Conservation (phyloP, 2,797 vertebrate species). For the Sebastes iracundus region DNA sequence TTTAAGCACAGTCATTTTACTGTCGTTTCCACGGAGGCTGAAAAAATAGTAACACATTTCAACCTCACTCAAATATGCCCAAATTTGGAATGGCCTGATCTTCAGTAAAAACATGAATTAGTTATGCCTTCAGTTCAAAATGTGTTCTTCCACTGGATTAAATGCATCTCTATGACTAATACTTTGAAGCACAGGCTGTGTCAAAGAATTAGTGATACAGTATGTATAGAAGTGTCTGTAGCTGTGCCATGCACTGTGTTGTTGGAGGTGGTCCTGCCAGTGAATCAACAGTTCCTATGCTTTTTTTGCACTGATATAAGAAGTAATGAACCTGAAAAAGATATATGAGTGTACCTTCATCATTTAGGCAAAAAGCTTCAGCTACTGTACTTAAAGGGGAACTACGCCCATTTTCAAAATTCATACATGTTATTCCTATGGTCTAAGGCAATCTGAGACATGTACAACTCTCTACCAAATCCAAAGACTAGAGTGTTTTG, state of each 20-base stretch:
- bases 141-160: constrained; percentile 24
- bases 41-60: background rate
- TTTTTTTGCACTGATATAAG: constrained; percentile 70
- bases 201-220: constrained; percentile 20
- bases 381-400: constrained; percentile 5
- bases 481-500: no score
- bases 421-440: no score
- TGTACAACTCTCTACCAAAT: no score
- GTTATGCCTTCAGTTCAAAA: constrained; percentile 31
- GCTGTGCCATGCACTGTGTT: constrained; percentile 54
- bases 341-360: constrained; percentile 29
- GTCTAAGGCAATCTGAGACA: no score
- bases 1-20: background rate
- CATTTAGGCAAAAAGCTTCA: constrained; percentile 25
- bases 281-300: constrained; percentile 35
- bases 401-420: no score
- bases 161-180: constrained; percentile 17
- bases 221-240: constrained; percentile 26
- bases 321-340: constrained; percentile 34
- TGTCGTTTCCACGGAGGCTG: background rate
- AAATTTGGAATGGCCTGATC: constrained; percentile 6
- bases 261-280: constrained; percentile 40
- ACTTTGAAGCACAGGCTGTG: constrained; percentile 39
- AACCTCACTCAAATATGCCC: background rate
- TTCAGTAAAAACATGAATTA: constrained; percentile 2